phyloP scores from a whole-genome alignment of 2,797 vertebrate genomes.

The Channa striata region DNA sequence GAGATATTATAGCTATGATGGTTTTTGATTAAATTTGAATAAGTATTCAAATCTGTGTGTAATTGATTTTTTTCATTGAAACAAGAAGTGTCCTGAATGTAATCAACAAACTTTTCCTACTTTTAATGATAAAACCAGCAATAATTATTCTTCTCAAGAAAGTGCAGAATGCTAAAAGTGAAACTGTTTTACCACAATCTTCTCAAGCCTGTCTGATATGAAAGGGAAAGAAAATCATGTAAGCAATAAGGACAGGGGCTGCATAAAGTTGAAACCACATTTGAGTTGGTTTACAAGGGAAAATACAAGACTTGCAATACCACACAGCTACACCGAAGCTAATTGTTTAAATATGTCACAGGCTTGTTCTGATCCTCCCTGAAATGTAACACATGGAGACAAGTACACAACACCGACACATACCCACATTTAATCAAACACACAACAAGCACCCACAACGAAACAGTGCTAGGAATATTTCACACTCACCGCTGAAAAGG shows the following conservation, averaged over 20 bases:
- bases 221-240: conserved; percentile 19
- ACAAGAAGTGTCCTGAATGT: conserved; percentile 21
- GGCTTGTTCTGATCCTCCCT: conserved; percentile 70
- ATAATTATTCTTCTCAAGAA: conserved; percentile 27
- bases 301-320: conserved; percentile 73
- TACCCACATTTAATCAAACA: conserved; percentile 30
- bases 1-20: conserved; percentile 29
- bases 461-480: conserved; percentile 42
- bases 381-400: conserved; percentile 63
- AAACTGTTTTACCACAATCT: conserved; percentile 15
- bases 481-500: conserved; percentile 91
- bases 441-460: conserved; percentile 72
- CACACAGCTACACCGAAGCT: conserved; percentile 68
- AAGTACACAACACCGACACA: conserved; percentile 45
- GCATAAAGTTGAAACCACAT: conserved; percentile 65
- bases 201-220: conserved; percentile 16
- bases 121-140: conserved; percentile 30
- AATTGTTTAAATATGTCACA: conserved; percentile 82
- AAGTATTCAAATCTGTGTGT: conserved; percentile 46
- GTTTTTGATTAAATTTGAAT: conserved; percentile 42
- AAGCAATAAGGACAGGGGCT: conserved; percentile 53
- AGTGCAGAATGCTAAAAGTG: conserved; percentile 23
- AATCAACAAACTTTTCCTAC: conserved; percentile 38
- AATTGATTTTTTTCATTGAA: conserved; percentile 50
- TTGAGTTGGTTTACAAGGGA: conserved; percentile 76